Conservation (phyloP, 2,797 vertebrate genomes). For the Coregonus ussuriensis region DNA sequence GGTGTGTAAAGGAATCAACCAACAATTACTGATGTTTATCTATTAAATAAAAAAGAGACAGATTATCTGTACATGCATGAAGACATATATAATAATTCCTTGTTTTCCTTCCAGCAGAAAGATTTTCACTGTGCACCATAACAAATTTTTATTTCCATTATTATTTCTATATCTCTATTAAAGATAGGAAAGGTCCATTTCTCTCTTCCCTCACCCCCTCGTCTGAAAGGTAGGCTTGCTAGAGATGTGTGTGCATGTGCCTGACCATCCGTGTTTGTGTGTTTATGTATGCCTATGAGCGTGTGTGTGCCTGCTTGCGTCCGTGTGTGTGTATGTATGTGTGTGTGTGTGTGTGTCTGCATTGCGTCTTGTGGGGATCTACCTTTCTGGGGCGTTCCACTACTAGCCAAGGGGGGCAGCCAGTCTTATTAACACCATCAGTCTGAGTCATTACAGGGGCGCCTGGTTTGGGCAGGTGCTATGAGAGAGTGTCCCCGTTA, state of each 20-base stretch:
- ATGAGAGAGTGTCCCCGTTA: constrained; percentile 88
- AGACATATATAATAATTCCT: constrained; percentile 66
- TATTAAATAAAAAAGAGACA: constrained; percentile 69
- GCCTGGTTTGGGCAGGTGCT: constrained; percentile 88
- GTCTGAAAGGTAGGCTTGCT: constrained; percentile 22
- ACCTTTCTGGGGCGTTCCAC: constrained; percentile 71
- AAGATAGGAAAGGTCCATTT: constrained; percentile 50
- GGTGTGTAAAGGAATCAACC: constrained; percentile 76
- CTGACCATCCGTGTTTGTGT: constrained; percentile 49
- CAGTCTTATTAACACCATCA: constrained; percentile 95
- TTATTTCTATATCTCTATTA: constrained; percentile 59
- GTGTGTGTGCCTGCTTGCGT: not conserved
- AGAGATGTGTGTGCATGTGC: not conserved
- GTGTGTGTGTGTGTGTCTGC: not conserved
- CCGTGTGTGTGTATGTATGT: not conserved
- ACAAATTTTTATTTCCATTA: constrained; percentile 70
- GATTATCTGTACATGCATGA: constrained; percentile 64
- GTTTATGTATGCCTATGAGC: constrained; percentile 50
- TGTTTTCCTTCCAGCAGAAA: constrained; percentile 56
- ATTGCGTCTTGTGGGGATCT: constrained; percentile 50
- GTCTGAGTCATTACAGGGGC: constrained; percentile 94
- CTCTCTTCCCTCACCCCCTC: constrained; percentile 67
- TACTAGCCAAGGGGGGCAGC: constrained; percentile 86
- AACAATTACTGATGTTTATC: constrained; percentile 74
- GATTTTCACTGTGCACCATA: constrained; percentile 45